Base-by-base conservation (phyloP, 2,888 invertebrate species). In the Cistogaster globosa region DNA sequence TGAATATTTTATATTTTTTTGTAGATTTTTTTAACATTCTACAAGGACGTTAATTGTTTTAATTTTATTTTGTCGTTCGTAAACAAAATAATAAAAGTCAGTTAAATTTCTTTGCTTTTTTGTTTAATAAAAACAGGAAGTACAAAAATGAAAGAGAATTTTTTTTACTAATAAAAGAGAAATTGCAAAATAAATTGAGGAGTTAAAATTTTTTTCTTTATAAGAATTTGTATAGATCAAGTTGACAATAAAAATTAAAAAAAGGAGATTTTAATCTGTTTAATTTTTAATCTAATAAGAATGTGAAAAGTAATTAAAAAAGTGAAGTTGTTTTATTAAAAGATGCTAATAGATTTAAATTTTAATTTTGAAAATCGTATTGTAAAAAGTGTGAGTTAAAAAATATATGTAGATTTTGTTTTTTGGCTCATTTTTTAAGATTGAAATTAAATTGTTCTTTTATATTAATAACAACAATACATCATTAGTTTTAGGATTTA, bases 1-100 rank as follows among this genome's bases (percentile, higher is more conserved):
- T 71, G 82, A 63, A 82, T 76, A 82, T 76, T 76, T 76, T 69
- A 26, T 68, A 60, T 75, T 81, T 80, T 2, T 82, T 69, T 76
- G 68, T 62, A 68, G 55, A 58, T 69, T 82, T 75, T 83, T 83
- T 83, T 83, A 72, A 77, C 36, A 48, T 45, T 68, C 42, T 51
- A 74, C 83, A 78, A 83, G 83, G 83, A 83, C 83, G 83, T 83
- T 83, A 83, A 83, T 83, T 83, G 83, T 83, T 83, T 83, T 83
- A 78, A 83, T 83, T 83, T 83, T 83, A 83, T 83, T 83, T 82
- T 78, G 68, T 72, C 78, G 60, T 78, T 74, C 67, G 69, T 78
- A 69, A 72, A 72, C 58, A 80, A 78, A 78, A 67, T 67, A 77
- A 67, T 62, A 78, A 78, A 78, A 74, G 60, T 68, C 53, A 48